phyloP scores from a whole-genome alignment of 2,888 invertebrate species.

The Aleiodes leptofemur region DNA sequence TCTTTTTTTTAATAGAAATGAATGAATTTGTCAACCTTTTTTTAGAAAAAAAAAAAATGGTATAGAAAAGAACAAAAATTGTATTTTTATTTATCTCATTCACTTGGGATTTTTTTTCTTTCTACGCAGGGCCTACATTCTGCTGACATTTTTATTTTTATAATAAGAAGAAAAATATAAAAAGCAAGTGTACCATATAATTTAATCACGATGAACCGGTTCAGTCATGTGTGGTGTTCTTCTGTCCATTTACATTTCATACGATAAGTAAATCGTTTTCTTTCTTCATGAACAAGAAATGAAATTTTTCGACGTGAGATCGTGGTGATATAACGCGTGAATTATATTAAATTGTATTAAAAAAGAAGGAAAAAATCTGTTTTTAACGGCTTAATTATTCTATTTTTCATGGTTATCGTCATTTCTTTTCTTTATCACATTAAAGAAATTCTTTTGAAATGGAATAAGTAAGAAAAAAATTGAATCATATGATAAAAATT shows the following conservation, averaged over 20 bases:
- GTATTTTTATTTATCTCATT: slow-evolving; percentile 43
- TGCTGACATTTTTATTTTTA: slow-evolving; percentile 59
- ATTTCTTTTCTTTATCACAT: slow-evolving; percentile 17
- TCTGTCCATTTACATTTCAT: slow-evolving; percentile 41
- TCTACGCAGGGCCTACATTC: slow-evolving; percentile 60
- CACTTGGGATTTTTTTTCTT: slow-evolving; percentile 40
- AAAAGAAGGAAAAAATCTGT: slow-evolving; percentile 26
- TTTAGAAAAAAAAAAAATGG: slow-evolving; percentile 22
- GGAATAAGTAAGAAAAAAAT: neutral
- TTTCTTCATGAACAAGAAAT: slow-evolving; percentile 18
- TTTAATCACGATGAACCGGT: slow-evolving; percentile 52
- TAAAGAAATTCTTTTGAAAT: slow-evolving; percentile 41
- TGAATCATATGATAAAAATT: neutral
- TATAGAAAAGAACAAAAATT: neutral
- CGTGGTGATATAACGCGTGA: slow-evolving; percentile 22
- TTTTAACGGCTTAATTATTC: slow-evolving; percentile 22
- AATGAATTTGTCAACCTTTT: slow-evolving; percentile 21
- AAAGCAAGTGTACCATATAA: slow-evolving; percentile 20
- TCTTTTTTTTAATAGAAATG: slow-evolving; percentile 4
- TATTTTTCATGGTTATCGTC: neutral
- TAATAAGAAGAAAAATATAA: slow-evolving; percentile 56
- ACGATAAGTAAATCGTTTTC: slow-evolving; percentile 8
- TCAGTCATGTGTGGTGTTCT: slow-evolving; percentile 47
- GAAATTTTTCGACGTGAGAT: slow-evolving; percentile 16
- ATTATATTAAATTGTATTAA: slow-evolving; percentile 41